phyloP scores from a whole-genome alignment of 2,888 invertebrate species.

The Drosophila mimetica region DNA sequence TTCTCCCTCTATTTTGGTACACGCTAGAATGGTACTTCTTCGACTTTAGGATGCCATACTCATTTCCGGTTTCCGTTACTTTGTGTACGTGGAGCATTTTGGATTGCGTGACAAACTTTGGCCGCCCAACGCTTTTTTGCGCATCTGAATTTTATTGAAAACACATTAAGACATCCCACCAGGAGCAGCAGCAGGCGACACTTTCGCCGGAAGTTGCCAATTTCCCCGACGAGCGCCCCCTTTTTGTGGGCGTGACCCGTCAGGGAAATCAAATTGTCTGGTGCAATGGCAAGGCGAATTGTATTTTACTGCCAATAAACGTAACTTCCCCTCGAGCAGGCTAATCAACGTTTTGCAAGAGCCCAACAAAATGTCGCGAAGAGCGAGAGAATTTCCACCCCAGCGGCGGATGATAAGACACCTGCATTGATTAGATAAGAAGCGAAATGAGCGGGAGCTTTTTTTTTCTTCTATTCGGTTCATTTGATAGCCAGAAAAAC shows the following conservation, averaged over 20 bases:
- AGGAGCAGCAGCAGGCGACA: conserved; percentile 23
- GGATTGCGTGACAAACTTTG: conserved; percentile 71
- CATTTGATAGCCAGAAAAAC: conserved; percentile 6
- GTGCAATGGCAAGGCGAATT: conserved; percentile 58
- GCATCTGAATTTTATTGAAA: conserved; percentile 75
- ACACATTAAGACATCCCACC: conserved; percentile 64
- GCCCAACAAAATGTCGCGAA: not conserved
- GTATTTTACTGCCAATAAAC: conserved; percentile 60
- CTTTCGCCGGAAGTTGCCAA: conserved; percentile 69
- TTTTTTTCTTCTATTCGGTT: conserved; percentile 2
- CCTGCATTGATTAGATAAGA: conserved; percentile 44
- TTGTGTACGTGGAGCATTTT: conserved; percentile 79
- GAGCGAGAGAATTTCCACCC: conserved; percentile 8
- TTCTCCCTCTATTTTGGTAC: not conserved
- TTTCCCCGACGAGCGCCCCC: conserved; percentile 56
- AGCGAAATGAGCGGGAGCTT: conserved; percentile 48
- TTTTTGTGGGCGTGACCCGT: conserved; percentile 61
- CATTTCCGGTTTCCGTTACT: conserved; percentile 83
- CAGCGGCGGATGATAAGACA: conserved; percentile 49
- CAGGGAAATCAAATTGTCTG: conserved; percentile 74
- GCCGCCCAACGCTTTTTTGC: conserved; percentile 45
- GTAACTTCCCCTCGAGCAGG: conserved; percentile 74
- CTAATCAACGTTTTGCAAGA: conserved; percentile 66
- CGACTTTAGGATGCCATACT: conserved; percentile 70
- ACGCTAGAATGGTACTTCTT: conserved; percentile 8